Evolutionary conservation across 2,113 vertebrate genomes (phyloP).

Genomic region (Lophotis ruficrista): DNA sequence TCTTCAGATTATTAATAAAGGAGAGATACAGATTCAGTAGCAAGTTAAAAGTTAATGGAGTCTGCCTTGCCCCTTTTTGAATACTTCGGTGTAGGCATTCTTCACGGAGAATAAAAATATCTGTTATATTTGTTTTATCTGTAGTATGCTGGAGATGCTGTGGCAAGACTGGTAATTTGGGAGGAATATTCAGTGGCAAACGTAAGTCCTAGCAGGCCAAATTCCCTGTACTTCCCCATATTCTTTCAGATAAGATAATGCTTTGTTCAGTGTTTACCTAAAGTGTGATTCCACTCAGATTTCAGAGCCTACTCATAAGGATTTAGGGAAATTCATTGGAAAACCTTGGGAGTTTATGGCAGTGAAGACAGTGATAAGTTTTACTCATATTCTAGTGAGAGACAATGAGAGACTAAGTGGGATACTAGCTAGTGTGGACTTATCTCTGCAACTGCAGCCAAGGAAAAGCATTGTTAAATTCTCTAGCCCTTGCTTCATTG

Average conservation of each 20-base stretch:
- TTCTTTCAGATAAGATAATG: background rate
- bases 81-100: background rate
- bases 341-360: background rate
- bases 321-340: background rate
- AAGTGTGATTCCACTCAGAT: background rate
- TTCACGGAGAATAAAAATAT: background rate
- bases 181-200: background rate
- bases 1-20: background rate
- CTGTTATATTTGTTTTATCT: background rate
- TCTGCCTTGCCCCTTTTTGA: background rate
- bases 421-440: background rate
- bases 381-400: background rate
- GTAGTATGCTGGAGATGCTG: background rate
- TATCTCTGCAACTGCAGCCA: background rate
- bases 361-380: background rate
- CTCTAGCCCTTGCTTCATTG: background rate
- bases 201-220: background rate
- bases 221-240: background rate
- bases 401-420: background rate
- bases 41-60: background rate
- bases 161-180: background rate
- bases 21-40: background rate
- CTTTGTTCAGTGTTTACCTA: background rate
- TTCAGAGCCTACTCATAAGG: background rate
- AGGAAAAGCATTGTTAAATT: background rate